Evolutionary conservation across 2,888 invertebrate genomes (phyloP).

Genomic region (Pyrocoelia pectoralis): DNA sequence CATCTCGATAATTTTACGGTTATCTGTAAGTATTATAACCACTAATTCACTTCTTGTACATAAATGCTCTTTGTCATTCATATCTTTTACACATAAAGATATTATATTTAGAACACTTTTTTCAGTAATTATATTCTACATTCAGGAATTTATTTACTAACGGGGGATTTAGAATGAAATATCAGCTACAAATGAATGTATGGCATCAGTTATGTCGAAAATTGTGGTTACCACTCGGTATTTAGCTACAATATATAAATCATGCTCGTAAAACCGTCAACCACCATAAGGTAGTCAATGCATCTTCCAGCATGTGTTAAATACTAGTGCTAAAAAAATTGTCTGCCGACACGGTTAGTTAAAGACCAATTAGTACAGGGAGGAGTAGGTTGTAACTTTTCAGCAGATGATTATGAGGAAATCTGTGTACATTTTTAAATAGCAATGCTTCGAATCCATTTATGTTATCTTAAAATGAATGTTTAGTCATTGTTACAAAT

Average conservation of each 20-base stretch:
- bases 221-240: conserved; percentile 51
- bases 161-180: conserved; percentile 25
- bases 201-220: conserved; percentile 48
- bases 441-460: background rate
- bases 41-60: too few species aligned
- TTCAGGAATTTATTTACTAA: conserved; percentile 4
- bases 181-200: conserved; percentile 28
- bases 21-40: background rate
- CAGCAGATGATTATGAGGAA: conserved; percentile 16
- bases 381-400: conserved; percentile 17
- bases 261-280: conserved; percentile 54
- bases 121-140: background rate
- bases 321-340: conserved; percentile 47
- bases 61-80: too few species aligned
- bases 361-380: conserved; percentile 42
- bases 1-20: background rate
- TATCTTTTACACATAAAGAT: background rate
- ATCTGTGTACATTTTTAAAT: background rate
- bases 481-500: background rate
- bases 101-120: background rate
- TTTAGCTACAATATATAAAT: conserved; percentile 44
- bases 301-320: conserved; percentile 51
- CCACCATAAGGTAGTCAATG: conserved; percentile 53
- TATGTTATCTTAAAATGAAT: background rate
- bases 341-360: conserved; percentile 32